Conservation (phyloP, 2,113 vertebrate species). For the Malurus melanocephalus region DNA sequence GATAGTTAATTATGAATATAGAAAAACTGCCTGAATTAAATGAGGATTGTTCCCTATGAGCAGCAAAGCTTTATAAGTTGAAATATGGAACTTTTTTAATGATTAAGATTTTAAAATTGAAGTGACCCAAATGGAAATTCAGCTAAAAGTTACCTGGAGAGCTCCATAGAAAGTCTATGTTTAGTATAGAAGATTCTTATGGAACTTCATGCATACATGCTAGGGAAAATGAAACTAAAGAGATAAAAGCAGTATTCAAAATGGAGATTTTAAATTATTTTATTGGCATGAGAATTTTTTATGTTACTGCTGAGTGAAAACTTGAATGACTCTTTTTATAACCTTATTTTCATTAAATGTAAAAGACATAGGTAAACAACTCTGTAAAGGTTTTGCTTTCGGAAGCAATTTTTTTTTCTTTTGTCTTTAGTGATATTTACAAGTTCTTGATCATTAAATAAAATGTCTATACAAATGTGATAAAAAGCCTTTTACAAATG, state of each 20-base stretch:
- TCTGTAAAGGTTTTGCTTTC: not conserved
- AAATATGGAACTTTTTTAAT: slow-evolving; percentile 16
- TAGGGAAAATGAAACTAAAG: not conserved
- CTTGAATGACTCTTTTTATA: not conserved
- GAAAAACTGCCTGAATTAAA: slow-evolving; percentile 41
- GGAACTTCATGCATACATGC: not conserved
- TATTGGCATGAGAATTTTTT: not conserved
- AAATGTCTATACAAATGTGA: not conserved
- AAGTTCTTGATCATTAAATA: not conserved
- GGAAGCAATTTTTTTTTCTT: not conserved
- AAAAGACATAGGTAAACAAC: not conserved
- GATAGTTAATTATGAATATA: slow-evolving; percentile 33
- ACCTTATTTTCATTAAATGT: not conserved
- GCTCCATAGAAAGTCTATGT: not conserved
- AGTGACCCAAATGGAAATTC: slow-evolving; percentile 22
- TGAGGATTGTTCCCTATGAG: slow-evolving; percentile 27
- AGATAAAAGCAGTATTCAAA: not conserved
- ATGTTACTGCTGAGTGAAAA: not conserved
- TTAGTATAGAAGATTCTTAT: not conserved
- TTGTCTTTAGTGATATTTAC: not conserved
- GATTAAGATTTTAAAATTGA: slow-evolving; percentile 18
- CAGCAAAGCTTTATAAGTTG: slow-evolving; percentile 23
- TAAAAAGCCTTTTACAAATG: not conserved
- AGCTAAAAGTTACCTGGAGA: slow-evolving; percentile 18
- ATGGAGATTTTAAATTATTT: not conserved